phyloP scores from a whole-genome alignment of 2,113 vertebrate species.

The Artemisiospiza belli region DNA sequence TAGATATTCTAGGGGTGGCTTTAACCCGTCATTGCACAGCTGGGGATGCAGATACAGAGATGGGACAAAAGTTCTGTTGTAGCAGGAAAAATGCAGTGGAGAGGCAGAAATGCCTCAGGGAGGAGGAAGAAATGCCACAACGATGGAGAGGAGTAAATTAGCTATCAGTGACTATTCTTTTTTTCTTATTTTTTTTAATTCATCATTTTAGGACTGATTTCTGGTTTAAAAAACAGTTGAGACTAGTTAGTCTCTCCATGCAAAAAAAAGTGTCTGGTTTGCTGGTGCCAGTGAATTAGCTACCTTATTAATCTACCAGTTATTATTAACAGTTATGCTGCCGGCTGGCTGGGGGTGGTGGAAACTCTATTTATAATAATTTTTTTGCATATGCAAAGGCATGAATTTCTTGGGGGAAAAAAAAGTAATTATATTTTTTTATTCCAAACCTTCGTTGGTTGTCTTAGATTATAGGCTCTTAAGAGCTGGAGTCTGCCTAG shows the following conservation, averaged over 20 bases:
- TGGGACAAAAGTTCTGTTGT: neutral
- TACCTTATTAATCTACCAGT: neutral
- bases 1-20: neutral
- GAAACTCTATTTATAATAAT: neutral
- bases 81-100: neutral
- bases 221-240: neutral
- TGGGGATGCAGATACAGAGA: neutral
- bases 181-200: neutral
- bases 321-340: slow-evolving; percentile 26
- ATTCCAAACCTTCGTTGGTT: neutral
- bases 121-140: neutral
- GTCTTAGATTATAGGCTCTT: neutral
- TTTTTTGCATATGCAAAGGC: slow-evolving; percentile 12
- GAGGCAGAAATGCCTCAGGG: neutral
- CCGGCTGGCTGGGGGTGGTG: neutral
- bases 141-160: neutral
- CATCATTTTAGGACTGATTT: neutral
- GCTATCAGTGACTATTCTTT: neutral
- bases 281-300: neutral
- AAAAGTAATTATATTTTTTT: neutral
- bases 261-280: neutral
- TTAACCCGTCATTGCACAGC: neutral
- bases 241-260: neutral
- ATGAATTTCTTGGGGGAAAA: neutral
- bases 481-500: neutral